Evolutionary conservation across 2,888 invertebrate species (phyloP).

Genomic region (Oeneis ivallda): DNA sequence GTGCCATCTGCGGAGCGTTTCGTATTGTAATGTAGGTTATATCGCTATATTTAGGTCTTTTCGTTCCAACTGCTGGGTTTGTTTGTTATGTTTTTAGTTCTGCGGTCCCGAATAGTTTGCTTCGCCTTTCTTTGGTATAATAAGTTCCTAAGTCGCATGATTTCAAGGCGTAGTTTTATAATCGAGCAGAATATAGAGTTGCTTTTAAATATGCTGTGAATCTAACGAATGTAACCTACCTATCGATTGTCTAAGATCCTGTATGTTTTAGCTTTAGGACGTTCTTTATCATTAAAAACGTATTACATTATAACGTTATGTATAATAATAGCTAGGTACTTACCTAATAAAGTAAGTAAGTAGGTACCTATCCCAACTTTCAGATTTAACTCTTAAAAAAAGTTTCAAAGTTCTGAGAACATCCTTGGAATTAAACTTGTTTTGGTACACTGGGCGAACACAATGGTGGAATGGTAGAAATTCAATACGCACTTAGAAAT

Average conservation of each 20-base stretch:
- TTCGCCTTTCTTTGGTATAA: background rate
- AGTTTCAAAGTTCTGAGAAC: slow-evolving; percentile 43
- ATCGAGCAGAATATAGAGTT: background rate
- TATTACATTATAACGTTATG: too few species aligned
- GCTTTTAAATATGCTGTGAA: background rate
- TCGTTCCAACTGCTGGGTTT: slow-evolving; percentile 49
- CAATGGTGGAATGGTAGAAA: slow-evolving; percentile 49
- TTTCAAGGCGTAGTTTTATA: background rate
- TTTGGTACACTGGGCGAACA: slow-evolving; percentile 32
- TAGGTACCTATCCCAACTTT: background rate
- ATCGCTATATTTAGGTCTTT: slow-evolving; percentile 71
- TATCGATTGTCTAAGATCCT: too few species aligned
- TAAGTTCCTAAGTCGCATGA: background rate
- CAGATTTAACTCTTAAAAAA: slow-evolving; percentile 20
- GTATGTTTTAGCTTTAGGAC: too few species aligned
- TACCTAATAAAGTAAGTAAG: background rate
- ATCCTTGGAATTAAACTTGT: slow-evolving; percentile 45
- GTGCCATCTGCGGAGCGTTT: slow-evolving; percentile 55
- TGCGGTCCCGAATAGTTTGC: slow-evolving; percentile 35
- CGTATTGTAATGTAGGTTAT: slow-evolving; percentile 56
- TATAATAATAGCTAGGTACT: background rate
- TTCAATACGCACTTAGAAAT: slow-evolving; percentile 52
- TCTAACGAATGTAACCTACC: background rate
- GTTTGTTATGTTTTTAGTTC: slow-evolving; percentile 55
- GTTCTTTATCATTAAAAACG: too few species aligned